Conservation (phyloP, 2,888 invertebrate species). For the Limnephilus marmoratus region DNA sequence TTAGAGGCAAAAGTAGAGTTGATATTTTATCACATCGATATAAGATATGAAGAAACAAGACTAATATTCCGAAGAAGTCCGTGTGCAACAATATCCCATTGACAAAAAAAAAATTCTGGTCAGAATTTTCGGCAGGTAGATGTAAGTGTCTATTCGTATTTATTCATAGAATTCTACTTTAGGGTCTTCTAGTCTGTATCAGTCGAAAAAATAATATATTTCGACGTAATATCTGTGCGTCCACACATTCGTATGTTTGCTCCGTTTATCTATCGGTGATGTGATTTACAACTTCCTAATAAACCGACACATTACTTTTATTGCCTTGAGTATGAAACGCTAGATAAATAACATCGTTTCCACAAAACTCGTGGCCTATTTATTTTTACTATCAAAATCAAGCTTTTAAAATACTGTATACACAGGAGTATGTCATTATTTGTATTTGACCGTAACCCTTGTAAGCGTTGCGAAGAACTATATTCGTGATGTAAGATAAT, state of each 20-base stretch:
- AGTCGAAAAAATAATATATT: neutral
- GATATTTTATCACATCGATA: too few relatives aligned
- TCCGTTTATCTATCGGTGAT: slow-evolving; percentile 40
- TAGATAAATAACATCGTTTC: neutral
- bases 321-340: neutral
- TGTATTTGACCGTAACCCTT: neutral
- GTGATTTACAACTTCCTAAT: slow-evolving; percentile 59
- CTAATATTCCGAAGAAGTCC: neutral
- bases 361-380: neutral
- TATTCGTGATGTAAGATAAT: too few relatives aligned
- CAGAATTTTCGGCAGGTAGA: neutral
- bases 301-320: slow-evolving; percentile 55
- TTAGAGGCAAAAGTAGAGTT: too few relatives aligned
- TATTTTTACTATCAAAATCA: neutral
- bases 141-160: neutral
- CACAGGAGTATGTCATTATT: neutral
- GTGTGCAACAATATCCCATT: neutral
- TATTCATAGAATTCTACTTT: neutral
- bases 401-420: neutral
- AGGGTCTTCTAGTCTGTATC: neutral
- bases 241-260: slow-evolving; percentile 9
- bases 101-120: too few relatives aligned
- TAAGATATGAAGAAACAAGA: neutral
- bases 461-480: neutral
- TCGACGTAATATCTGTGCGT: neutral